Evolutionary conservation across 2,113 vertebrate species (phyloP).

Genomic region (Clupea harengus): DNA sequence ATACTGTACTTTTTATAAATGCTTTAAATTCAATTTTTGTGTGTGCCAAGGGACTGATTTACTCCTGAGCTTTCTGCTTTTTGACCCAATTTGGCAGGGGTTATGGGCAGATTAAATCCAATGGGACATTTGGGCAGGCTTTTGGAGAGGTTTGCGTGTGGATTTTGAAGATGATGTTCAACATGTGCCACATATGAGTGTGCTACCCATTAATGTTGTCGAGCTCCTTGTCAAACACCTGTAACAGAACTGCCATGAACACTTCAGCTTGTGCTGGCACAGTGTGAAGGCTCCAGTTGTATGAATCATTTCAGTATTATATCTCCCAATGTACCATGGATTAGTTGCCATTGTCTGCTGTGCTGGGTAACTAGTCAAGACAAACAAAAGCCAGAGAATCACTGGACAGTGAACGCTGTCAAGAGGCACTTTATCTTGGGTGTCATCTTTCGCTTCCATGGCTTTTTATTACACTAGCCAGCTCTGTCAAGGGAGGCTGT

Average conservation of each 20-base stretch:
- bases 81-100: background rate
- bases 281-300: background rate
- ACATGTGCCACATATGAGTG: background rate
- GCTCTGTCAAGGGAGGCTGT: background rate
- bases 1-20: background rate
- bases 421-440: constrained; percentile 25
- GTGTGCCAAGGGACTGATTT: background rate
- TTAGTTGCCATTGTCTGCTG: background rate
- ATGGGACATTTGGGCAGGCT: background rate
- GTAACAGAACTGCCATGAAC: background rate
- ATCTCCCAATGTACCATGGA: background rate
- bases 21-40: background rate
- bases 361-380: background rate
- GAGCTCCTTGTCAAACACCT: background rate
- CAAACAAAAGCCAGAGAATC: constrained; percentile 10
- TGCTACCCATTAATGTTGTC: background rate
- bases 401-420: background rate
- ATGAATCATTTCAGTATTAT: background rate
- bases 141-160: background rate
- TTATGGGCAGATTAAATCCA: background rate
- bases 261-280: background rate
- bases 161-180: background rate
- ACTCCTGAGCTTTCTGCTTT: background rate
- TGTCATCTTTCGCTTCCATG: constrained; percentile 21
- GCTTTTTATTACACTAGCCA: background rate